Conservation (phyloP, 2,888 invertebrate genomes). For the Glyphotaelius pellucidus region DNA sequence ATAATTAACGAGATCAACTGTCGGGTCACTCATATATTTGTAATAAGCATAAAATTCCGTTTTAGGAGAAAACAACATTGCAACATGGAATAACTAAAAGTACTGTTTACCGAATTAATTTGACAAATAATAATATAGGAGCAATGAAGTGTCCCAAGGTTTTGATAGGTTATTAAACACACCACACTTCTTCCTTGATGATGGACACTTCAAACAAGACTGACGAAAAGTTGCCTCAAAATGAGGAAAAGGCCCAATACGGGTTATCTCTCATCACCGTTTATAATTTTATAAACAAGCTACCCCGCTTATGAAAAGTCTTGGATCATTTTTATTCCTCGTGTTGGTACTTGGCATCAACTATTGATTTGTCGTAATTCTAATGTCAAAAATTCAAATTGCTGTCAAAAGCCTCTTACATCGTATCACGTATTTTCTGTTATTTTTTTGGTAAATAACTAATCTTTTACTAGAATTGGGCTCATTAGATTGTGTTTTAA, state of each 20-base stretch:
- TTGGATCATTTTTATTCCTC: background rate
- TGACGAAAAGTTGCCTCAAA: background rate
- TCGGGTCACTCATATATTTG: too few relatives aligned
- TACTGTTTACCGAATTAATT: too few relatives aligned
- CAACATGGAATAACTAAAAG: too few relatives aligned
- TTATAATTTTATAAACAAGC: background rate
- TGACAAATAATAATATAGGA: too few relatives aligned
- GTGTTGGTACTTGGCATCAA: background rate
- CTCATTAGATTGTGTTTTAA: background rate
- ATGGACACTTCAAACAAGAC: too few relatives aligned
- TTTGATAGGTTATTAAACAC: too few relatives aligned
- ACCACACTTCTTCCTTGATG: too few relatives aligned
- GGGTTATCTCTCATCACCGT: too few relatives aligned
- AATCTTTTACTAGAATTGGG: background rate
- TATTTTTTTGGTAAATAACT: background rate
- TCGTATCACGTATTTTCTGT: background rate
- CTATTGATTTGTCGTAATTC: background rate
- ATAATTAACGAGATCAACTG: too few relatives aligned
- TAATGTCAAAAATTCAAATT: background rate
- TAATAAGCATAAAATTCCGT: too few relatives aligned
- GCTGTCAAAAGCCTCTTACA: background rate
- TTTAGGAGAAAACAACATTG: too few relatives aligned
- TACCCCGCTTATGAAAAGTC: background rate
- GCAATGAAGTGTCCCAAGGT: too few relatives aligned
- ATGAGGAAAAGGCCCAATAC: background rate